A percentile compares a stretch with the other conserved stretches of the same genome.
These are phyloP conservation scores for Dicyrtoma fusca DNA, from an alignment of 2,888 invertebrate genomes.

Conservation along the genomic window DNA sequence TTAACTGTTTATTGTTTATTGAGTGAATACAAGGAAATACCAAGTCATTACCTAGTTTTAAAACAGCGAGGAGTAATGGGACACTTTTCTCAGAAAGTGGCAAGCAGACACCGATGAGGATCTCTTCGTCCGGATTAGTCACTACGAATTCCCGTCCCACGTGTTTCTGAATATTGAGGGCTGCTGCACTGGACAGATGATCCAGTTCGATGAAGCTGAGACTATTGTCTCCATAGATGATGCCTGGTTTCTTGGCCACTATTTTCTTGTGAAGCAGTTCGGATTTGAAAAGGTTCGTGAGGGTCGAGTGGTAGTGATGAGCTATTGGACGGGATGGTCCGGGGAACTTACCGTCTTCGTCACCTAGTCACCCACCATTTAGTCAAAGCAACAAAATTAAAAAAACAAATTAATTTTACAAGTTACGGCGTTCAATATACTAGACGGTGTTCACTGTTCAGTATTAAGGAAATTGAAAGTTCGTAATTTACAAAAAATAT, in stretches of 20 bases:
- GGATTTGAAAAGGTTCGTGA: constrained; percentile 3
- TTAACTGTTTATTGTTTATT: constrained; percentile 62
- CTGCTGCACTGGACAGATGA: constrained; percentile 20
- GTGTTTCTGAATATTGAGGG: constrained; percentile 18
- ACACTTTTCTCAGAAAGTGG: constrained; percentile 43
- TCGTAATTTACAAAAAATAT: too few relatives aligned
- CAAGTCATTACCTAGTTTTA: too few relatives aligned
- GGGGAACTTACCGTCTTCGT: constrained; percentile 7
- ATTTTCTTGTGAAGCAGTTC: constrained; percentile 16
- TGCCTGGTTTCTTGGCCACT: background rate
- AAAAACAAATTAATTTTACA: too few relatives aligned
- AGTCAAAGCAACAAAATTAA: background rate
- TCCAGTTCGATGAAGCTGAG: constrained; percentile 29
- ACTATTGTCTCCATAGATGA: background rate
- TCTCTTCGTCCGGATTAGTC: constrained; percentile 43
- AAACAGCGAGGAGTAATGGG: constrained; percentile 37
- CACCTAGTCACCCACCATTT: background rate
- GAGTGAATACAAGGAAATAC: constrained; percentile 40
- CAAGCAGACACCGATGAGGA: constrained; percentile 43
- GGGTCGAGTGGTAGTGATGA: background rate
- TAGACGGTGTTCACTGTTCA: too few relatives aligned
- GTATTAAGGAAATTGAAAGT: too few relatives aligned
- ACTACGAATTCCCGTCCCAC: constrained; percentile 24
- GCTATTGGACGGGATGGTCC: background rate
- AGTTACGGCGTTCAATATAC: too few relatives aligned